These are phyloP conservation scores for Hyaena hyaena DNA, from an alignment of 2,113 vertebrate genomes.

Conservation along the genomic window DNA sequence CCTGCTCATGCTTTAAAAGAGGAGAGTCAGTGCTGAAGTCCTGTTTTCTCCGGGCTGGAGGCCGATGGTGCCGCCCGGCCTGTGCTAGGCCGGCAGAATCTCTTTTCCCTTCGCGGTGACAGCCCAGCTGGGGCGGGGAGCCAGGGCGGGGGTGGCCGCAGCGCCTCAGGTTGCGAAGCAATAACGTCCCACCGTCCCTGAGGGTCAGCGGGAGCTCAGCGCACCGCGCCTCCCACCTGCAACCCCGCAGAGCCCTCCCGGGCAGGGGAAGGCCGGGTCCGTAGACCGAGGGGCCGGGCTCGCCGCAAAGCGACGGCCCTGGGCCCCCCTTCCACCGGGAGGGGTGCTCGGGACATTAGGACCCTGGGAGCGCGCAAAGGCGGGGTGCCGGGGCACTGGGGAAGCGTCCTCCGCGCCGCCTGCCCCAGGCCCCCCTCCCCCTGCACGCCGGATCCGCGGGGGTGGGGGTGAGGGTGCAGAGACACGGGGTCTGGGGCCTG, in stretches of 20 bases:
- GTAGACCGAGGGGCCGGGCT: neutral
- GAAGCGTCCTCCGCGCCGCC: neutral
- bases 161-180: neutral
- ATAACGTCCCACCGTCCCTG: neutral
- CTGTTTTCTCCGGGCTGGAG: neutral
- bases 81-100: neutral
- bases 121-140: neutral
- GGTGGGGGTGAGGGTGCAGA: neutral
- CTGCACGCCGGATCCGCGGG: neutral
- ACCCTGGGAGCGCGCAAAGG: neutral
- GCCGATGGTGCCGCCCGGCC: neutral
- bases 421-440: neutral
- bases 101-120: neutral
- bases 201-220: neutral
- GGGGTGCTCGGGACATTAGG: neutral
- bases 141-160: neutral
- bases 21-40: slow-evolving; percentile 54
- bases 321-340: neutral
- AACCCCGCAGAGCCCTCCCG: neutral
- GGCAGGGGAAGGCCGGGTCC: neutral
- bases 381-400: neutral
- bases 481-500: neutral
- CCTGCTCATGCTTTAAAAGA: neutral
- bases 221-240: neutral
- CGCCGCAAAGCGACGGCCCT: neutral